These are phyloP conservation scores for Phaetusa simplex DNA, from an alignment of 2,113 vertebrate species.

Conservation along the genomic window DNA sequence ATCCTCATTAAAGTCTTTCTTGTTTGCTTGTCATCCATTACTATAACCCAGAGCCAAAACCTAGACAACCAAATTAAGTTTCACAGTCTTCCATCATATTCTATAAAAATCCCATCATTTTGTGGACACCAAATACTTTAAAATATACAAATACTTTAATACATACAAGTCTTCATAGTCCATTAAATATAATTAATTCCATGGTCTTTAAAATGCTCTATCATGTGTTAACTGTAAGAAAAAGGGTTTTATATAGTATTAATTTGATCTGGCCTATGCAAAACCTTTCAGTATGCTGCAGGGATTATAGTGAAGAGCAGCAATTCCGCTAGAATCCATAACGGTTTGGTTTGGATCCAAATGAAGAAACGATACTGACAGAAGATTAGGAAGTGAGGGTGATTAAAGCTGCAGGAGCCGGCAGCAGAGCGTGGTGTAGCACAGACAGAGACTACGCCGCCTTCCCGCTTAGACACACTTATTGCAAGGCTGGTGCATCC, in stretches of 20 bases:
- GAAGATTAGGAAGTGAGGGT: neutral
- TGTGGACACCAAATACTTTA: neutral
- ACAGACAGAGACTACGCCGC: fast-evolving
- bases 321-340: neutral
- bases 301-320: neutral
- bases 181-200: constrained; percentile 17
- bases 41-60: neutral
- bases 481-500: fast-evolving
- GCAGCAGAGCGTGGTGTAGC: neutral
- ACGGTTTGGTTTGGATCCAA: neutral
- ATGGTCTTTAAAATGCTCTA: neutral
- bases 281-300: neutral
- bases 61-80: neutral
- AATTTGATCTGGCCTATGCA: neutral
- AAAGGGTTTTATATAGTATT: neutral
- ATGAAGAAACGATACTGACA: neutral
- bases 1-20: neutral
- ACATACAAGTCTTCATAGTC: constrained; percentile 1
- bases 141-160: constrained; percentile 51
- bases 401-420: neutral
- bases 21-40: neutral
- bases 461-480: neutral
- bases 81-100: neutral
- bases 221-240: neutral
- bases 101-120: neutral